These are phyloP conservation scores for Bombus haemorrhoidalis DNA, from an alignment of 1,140 invertebrate species.

Conservation along the genomic window DNA sequence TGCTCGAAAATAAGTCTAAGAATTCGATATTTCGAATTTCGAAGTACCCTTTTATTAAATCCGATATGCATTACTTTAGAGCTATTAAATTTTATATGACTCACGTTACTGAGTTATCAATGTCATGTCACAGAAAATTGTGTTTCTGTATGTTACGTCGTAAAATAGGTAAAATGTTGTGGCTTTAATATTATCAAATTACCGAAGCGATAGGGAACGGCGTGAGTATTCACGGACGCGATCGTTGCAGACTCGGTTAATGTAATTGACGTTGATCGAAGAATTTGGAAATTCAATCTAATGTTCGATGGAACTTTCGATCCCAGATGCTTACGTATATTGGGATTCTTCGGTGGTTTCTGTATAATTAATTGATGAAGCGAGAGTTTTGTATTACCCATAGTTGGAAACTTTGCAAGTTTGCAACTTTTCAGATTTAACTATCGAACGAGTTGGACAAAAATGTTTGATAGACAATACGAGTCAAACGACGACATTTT, in stretches of 20 bases:
- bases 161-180: too few species aligned
- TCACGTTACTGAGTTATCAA: too few species aligned
- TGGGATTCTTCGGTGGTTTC: not conserved
- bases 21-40: too few species aligned
- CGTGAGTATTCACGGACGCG: not conserved
- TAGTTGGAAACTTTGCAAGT: not conserved
- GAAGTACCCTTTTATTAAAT: too few species aligned
- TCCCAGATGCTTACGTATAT: not conserved
- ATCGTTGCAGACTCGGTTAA: too few species aligned
- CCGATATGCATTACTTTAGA: too few species aligned
- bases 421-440: not conserved
- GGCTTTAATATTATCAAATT: not conserved
- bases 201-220: not conserved
- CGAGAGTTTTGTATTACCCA: not conserved
- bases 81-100: too few species aligned
- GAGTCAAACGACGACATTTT: too few species aligned
- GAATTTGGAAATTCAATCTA: not conserved
- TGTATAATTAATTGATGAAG: not conserved
- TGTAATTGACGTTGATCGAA: not conserved
- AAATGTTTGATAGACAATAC: too few species aligned
- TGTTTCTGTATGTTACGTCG: too few species aligned
- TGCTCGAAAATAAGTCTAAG: too few species aligned
- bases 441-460: not conserved
- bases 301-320: not conserved
- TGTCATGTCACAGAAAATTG: too few species aligned